A percentile compares a stretch with the other conserved stretches of the same genome.
Conservation (phyloP, 1,140 invertebrate species). For the Bombus terrestris region DNA sequence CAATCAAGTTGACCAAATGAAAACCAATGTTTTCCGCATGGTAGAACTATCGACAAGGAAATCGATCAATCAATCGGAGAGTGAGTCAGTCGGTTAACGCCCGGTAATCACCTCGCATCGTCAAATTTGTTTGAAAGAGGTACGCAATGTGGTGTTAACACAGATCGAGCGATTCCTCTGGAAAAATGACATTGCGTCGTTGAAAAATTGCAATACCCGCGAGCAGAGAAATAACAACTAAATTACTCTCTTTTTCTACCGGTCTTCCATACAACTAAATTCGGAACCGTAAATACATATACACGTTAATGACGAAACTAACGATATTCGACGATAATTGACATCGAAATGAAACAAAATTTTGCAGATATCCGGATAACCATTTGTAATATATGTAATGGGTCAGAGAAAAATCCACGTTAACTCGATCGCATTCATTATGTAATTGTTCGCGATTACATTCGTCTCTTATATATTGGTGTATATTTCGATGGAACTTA, state of each 20-base stretch:
- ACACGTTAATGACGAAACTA: not conserved
- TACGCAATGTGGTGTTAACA: not conserved
- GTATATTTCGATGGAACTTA: no score
- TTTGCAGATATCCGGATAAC: no score
- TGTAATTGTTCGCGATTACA: no score
- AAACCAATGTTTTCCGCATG: not conserved
- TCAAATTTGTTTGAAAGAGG: constrained; percentile 6
- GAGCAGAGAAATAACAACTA: not conserved
- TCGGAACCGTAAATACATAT: not conserved
- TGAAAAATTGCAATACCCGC: not conserved
- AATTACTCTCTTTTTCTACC: no score
- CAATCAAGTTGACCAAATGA: not conserved
- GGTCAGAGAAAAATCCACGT: no score
- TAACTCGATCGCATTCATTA: no score
- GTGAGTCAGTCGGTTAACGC: not conserved
- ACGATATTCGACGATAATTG: not conserved
- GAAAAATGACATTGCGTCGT: not conserved
- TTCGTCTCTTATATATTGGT: no score
- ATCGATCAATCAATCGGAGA: constrained; percentile 2
- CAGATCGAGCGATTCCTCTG: not conserved
- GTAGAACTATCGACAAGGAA: not conserved
- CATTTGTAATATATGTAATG: no score
- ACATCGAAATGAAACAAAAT: no score
- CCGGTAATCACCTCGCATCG: not conserved
- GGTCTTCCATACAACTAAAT: not conserved